Evolutionary conservation across 2,113 vertebrate species (phyloP).

Genomic region (Cephalopterus ornatus): DNA sequence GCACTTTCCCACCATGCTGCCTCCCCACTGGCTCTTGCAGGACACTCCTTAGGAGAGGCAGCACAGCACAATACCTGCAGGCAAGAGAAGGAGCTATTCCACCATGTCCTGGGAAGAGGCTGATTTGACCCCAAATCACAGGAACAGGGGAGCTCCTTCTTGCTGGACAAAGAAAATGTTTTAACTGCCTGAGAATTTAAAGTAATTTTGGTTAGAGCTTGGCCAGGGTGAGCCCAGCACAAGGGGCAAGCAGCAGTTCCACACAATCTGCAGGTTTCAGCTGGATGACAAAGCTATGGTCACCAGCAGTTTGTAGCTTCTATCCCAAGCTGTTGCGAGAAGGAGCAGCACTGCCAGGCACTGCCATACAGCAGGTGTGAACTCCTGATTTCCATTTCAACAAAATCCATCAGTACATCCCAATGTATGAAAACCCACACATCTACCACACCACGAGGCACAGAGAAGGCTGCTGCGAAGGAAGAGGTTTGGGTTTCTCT

Average conservation of each 20-base stretch:
- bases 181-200: background rate
- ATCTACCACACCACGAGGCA: fast-evolving
- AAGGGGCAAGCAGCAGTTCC: background rate
- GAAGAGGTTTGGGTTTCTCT: background rate
- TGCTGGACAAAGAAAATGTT: background rate
- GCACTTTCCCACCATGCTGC: fast-evolving
- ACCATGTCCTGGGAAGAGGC: fast-evolving
- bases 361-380: background rate
- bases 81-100: background rate
- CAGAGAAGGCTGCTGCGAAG: background rate
- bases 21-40: background rate
- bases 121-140: background rate
- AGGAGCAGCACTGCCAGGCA: background rate
- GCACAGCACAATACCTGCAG: fast-evolving
- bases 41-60: background rate
- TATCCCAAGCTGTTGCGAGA: background rate
- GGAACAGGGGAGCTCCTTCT: background rate
- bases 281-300: fast-evolving
- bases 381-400: background rate
- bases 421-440: background rate
- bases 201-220: background rate
- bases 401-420: background rate
- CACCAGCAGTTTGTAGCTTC: background rate
- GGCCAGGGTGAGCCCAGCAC: background rate
- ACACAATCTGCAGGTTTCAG: background rate